Evolutionary conservation across 2,113 vertebrate species (phyloP).

Genomic region (Henicopernis longicauda): DNA sequence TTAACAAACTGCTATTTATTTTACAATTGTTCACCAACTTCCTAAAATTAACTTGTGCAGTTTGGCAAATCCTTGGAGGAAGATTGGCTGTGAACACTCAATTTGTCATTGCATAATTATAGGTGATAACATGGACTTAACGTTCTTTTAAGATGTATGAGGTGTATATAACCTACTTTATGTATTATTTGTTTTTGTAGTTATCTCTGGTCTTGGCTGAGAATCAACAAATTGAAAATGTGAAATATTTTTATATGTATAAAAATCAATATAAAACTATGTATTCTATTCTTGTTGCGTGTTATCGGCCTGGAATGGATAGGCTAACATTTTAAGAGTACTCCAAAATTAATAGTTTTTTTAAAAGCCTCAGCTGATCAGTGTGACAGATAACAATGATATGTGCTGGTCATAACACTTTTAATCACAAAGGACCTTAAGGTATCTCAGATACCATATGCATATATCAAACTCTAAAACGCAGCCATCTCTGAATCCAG

Average conservation of each 20-base stretch:
- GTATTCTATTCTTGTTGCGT: not conserved
- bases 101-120: not conserved
- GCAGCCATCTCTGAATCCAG: not conserved
- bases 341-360: not conserved
- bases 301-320: not conserved
- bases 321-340: not conserved
- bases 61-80: not conserved
- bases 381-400: not conserved
- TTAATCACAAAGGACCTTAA: slow-evolving; percentile 22
- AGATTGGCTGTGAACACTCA: not conserved
- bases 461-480: not conserved
- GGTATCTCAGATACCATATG: not conserved
- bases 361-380: not conserved
- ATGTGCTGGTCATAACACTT: not conserved
- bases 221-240: slow-evolving; percentile 37
- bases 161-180: slow-evolving; percentile 4
- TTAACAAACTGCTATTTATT: not conserved
- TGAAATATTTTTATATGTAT: slow-evolving; percentile 16
- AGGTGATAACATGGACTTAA: not conserved
- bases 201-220: not conserved
- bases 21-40: not conserved
- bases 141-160: slow-evolving; percentile 18
- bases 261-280: slow-evolving; percentile 39
- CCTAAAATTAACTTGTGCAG: not conserved
- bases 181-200: slow-evolving; percentile 41